phyloP scores from a whole-genome alignment of 23 tunicate genomes.

The Pegea sp. region DNA sequence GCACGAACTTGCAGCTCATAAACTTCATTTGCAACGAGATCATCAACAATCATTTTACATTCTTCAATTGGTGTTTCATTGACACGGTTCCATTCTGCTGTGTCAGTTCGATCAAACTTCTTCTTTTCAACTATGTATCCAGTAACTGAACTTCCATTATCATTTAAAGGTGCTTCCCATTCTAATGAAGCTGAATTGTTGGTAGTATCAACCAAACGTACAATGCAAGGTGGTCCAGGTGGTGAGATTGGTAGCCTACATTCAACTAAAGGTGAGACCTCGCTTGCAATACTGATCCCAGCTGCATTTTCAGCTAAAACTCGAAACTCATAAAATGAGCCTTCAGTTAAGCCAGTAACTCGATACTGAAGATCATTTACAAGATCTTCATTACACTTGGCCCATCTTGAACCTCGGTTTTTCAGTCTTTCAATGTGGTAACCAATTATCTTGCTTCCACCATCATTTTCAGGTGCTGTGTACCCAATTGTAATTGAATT shows the following conservation, averaged over 20 bases:
- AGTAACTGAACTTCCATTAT: constrained; percentile 66
- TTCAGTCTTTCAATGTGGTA: constrained; percentile 11
- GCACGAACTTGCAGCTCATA: constrained; percentile 1
- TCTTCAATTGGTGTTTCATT: neutral
- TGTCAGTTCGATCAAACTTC: constrained; percentile 14
- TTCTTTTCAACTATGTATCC: constrained; percentile 76
- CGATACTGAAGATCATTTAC: constrained; percentile 39
- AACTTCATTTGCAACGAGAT: constrained; percentile 6
- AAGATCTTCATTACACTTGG: constrained; percentile 35
- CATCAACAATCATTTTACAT: constrained; percentile 6
- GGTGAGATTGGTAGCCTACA: constrained; percentile 11
- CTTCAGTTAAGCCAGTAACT: constrained; percentile 7
- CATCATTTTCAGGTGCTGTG: constrained; percentile 11
- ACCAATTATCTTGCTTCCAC: constrained; percentile 6
- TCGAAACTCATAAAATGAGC: constrained; percentile 17
- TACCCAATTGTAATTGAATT: constrained; percentile 4
- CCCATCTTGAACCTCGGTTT: constrained; percentile 4
- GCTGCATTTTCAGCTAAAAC: constrained; percentile 21
- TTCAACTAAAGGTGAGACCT: constrained; percentile 6
- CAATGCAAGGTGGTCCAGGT: constrained; percentile 50
- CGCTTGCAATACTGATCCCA: constrained; percentile 15
- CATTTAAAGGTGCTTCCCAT: constrained; percentile 84
- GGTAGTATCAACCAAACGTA: constrained; percentile 64
- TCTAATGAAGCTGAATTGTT: constrained; percentile 33
- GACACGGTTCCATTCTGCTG: constrained; percentile 7